Evolutionary conservation across 2,113 vertebrate genomes (phyloP).

Genomic region (Jacana jacana): DNA sequence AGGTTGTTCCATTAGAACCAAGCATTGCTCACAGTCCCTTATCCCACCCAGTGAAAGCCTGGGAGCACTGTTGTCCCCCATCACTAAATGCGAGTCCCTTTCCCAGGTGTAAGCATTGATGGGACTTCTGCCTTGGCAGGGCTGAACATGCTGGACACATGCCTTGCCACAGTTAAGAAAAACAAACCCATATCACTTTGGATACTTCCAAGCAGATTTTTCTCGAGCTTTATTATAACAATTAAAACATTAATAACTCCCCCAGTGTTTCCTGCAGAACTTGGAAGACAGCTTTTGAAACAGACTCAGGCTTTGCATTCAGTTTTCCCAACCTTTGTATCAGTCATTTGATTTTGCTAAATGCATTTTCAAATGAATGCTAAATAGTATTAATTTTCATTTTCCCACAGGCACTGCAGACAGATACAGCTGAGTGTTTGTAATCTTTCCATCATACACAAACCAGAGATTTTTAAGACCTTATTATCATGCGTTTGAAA

Average conservation of each 20-base stretch:
- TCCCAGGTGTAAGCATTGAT: background rate
- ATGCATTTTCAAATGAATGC: background rate
- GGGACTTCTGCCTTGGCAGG: background rate
- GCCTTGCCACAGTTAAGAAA: background rate
- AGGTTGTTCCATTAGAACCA: background rate
- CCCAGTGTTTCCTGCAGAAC: background rate
- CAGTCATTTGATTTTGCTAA: background rate
- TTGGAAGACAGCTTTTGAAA: background rate
- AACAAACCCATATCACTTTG: background rate
- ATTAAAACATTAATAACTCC: background rate
- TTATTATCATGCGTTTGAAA: background rate
- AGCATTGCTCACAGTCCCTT: background rate
- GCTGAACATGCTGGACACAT: fast-evolving
- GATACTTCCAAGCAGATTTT: background rate
- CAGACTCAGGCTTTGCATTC: background rate
- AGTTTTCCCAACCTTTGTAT: background rate
- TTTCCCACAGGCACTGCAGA: background rate
- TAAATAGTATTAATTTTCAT: background rate
- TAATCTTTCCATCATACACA: background rate
- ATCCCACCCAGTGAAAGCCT: background rate
- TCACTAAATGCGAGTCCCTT: background rate
- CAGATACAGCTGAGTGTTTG: background rate
- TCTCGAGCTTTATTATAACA: background rate
- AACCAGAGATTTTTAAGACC: background rate
- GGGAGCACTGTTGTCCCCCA: too few relatives aligned